A percentile compares a stretch with the other conserved stretches of the same genome.
phyloP scores from a whole-genome alignment of 1,140 invertebrate species.

The Euschistus heros region DNA sequence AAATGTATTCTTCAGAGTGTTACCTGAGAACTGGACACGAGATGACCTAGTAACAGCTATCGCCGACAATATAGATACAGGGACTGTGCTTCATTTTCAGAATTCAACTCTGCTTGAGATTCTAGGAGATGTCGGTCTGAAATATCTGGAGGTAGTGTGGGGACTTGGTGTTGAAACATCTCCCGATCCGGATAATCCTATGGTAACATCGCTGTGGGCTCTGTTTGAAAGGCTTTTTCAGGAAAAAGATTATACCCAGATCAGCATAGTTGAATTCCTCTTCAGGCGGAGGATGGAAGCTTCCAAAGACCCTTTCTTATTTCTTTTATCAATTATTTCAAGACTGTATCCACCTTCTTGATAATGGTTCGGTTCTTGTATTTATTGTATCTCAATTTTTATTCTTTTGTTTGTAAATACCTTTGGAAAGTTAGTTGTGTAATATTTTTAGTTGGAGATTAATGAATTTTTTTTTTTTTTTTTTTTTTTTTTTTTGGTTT shows the following conservation, averaged over 20 bases:
- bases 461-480: no score
- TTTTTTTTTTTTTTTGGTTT: no score
- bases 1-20: constrained; percentile 21
- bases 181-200: constrained; percentile 3
- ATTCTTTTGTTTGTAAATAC: no score
- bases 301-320: constrained; percentile 22
- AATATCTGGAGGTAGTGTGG: constrained; percentile 22
- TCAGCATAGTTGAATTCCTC: constrained; percentile 17
- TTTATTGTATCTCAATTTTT: no score
- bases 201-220: constrained; percentile 20
- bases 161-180: background rate
- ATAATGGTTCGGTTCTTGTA: no score
- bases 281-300: constrained; percentile 22
- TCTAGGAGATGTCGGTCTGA: constrained; percentile 10
- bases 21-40: constrained; percentile 21
- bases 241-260: constrained; percentile 21
- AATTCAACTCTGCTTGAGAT: constrained; percentile 15
- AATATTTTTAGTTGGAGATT: no score
- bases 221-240: constrained; percentile 15
- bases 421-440: no score
- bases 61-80: constrained; percentile 13
- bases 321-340: constrained; percentile 17
- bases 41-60: constrained; percentile 21
- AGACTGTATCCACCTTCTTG: constrained; percentile 15
- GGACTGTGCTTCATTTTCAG: constrained; percentile 13